Conservation (phyloP, 2,888 invertebrate species). For the Xestia xanthographa region DNA sequence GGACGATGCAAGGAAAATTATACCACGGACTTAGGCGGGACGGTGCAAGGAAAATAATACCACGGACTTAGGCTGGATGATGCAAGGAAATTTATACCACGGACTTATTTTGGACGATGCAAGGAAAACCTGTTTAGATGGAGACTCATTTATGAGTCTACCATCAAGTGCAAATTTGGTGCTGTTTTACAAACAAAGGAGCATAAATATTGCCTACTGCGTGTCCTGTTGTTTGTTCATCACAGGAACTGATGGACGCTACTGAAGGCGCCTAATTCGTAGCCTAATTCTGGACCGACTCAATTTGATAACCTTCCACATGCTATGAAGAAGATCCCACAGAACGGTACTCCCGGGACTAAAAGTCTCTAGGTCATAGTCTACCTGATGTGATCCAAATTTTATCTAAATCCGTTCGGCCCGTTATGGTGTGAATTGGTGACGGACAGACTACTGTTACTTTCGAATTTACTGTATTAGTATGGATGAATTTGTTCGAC, state of each 20-base stretch:
- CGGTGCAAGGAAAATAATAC: too few relatives aligned
- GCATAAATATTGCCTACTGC: too few relatives aligned
- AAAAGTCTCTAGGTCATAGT: neutral
- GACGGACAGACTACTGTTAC: neutral
- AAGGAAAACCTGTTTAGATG: too few relatives aligned
- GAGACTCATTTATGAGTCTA: neutral
- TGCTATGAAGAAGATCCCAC: neutral
- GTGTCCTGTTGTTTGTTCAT: neutral
- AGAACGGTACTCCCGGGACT: neutral
- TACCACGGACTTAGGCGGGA: neutral
- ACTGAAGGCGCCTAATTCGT: neutral
- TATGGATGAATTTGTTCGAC: conserved; percentile 25
- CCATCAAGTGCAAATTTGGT: neutral
- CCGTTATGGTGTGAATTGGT: neutral
- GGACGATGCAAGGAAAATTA: neutral
- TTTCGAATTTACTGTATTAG: neutral
- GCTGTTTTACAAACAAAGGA: neutral
- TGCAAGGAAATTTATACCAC: neutral
- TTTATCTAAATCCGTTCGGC: neutral
- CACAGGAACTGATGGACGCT: neutral
- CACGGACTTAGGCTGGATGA: neutral
- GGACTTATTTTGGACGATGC: neutral
- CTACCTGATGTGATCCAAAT: neutral
- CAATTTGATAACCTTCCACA: neutral
- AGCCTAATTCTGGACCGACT: neutral